phyloP scores from a whole-genome alignment of 2,113 vertebrate species.

The Aegypius monachus region DNA sequence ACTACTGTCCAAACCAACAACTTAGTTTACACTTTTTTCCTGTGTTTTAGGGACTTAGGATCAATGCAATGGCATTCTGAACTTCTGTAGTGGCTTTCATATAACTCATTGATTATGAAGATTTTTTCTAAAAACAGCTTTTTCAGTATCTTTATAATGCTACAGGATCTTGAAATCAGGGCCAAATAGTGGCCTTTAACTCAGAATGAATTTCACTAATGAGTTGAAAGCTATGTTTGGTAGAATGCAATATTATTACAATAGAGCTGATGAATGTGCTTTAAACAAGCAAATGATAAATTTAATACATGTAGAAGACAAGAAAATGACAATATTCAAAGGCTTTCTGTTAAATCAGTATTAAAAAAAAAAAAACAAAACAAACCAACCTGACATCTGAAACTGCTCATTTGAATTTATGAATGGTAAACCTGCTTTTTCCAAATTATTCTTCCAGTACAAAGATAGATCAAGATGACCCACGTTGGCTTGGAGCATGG shows the following conservation, averaged over 20 bases:
- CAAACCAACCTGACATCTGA: neutral
- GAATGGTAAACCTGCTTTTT: neutral
- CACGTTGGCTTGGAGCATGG: constrained; percentile 83
- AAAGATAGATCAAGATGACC: constrained; percentile 67
- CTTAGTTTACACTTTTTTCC: neutral
- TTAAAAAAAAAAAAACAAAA: neutral
- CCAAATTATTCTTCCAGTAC: constrained; percentile 18
- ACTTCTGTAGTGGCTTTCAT: neutral
- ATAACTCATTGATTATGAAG: neutral
- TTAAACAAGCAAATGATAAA: neutral
- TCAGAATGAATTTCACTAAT: neutral
- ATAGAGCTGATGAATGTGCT: neutral
- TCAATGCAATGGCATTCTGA: neutral
- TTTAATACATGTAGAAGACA: neutral
- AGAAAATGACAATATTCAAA: neutral
- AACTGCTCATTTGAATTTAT: neutral
- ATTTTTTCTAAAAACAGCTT: neutral
- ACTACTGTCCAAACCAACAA: neutral
- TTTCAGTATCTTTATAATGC: neutral
- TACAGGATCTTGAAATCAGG: neutral
- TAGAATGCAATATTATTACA: neutral
- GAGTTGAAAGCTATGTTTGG: neutral
- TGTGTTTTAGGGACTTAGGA: neutral
- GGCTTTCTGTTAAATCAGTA: neutral
- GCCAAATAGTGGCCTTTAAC: neutral